Evolutionary conservation across 2,113 vertebrate genomes (phyloP).

Genomic region (Anarrhichthys ocellatus): DNA sequence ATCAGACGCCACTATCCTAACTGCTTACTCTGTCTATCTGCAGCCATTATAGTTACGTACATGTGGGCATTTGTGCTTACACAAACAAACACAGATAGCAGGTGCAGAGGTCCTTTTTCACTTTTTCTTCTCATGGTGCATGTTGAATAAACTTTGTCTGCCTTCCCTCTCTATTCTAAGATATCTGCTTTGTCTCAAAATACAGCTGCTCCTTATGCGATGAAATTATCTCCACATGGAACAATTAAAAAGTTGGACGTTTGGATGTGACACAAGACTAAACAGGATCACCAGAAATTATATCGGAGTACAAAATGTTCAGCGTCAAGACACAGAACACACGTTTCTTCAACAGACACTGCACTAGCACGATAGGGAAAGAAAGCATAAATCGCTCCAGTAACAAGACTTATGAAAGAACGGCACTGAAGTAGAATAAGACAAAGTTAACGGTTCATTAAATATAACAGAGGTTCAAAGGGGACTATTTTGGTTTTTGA

Average conservation of each 20-base stretch:
- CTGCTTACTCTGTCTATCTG: constrained; percentile 5
- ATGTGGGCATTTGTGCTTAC: neutral
- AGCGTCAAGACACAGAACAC: constrained; percentile 15
- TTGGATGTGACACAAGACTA: constrained; percentile 35
- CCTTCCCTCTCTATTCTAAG: neutral
- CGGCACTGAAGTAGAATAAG: constrained; percentile 5
- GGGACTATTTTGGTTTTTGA: constrained; percentile 33
- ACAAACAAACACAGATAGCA: constrained; percentile 26
- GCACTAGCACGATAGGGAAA: constrained; percentile 9
- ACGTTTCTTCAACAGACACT: constrained; percentile 30
- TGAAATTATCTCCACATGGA: constrained; percentile 35
- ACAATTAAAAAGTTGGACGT: constrained; percentile 21
- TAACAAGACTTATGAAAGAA: constrained; percentile 37
- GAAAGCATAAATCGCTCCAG: constrained; percentile 7
- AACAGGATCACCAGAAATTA: constrained; percentile 40
- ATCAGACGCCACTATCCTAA: constrained; percentile 29
- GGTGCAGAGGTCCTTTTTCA: constrained; percentile 20
- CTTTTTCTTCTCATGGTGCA: neutral
- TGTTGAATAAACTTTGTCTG: constrained; percentile 15
- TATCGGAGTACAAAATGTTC: constrained; percentile 6
- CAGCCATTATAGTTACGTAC: neutral
- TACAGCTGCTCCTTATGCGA: constrained; percentile 40
- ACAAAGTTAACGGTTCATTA: constrained; percentile 39
- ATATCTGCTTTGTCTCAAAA: constrained; percentile 42
- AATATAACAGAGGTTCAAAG: constrained; percentile 54